These are phyloP conservation scores for Manacus vitellinus DNA, from an alignment of 2,113 vertebrate species.

Conservation along the genomic window DNA sequence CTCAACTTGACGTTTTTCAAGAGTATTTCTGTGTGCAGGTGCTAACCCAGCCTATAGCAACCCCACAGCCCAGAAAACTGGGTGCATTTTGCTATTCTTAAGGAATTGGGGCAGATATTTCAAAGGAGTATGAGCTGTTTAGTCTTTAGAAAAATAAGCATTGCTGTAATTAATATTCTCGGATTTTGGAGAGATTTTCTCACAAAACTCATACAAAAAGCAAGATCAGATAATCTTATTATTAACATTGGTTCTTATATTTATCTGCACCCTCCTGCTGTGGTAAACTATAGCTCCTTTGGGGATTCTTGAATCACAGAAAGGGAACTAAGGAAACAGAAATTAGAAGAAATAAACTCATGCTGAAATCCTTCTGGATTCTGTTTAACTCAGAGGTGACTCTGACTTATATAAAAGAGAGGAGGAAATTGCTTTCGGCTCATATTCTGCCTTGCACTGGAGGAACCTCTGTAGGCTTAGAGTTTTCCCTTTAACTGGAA, in stretches of 20 bases:
- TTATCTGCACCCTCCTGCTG: not conserved
- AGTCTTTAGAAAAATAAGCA: not conserved
- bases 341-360: not conserved
- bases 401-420: not conserved
- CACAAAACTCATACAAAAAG: not conserved
- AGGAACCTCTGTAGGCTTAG: not conserved
- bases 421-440: conserved; percentile 6
- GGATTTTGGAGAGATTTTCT: not conserved
- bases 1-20: not conserved
- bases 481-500: not conserved
- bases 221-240: not conserved
- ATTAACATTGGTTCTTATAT: not conserved
- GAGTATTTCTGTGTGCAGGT: not conserved
- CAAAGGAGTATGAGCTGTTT: not conserved
- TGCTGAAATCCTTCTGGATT: not conserved
- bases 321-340: not conserved
- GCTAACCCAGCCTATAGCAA: not conserved
- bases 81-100: not conserved
- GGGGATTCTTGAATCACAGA: not conserved
- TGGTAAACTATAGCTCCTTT: not conserved
- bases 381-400: not conserved
- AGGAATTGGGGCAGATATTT: not conserved
- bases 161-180: not conserved
- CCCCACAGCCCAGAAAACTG: not conserved
- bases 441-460: not conserved